Conservation (phyloP, 1,140 invertebrate species). For the Riptortus pedestris region DNA sequence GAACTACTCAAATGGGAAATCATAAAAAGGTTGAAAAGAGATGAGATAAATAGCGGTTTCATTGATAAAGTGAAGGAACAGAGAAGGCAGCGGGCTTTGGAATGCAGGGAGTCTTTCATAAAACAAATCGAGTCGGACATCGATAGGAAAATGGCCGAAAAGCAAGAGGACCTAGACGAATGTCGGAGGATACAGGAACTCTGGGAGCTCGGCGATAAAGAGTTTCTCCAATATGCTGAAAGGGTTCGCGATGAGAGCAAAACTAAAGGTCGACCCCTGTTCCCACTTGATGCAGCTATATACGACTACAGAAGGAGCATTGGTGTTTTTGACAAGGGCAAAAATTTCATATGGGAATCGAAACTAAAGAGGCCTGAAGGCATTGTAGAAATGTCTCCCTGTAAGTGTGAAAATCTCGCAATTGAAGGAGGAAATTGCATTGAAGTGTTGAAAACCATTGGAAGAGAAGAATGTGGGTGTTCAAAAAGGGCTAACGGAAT, state of each 20-base stretch:
- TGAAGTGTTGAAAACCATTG: too few relatives aligned
- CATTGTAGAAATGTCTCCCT: too few relatives aligned
- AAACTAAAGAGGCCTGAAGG: too few relatives aligned
- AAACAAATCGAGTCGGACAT: constrained; percentile 5
- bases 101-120: background rate
- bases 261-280: constrained; percentile 23
- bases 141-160: constrained; percentile 21
- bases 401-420: too few relatives aligned
- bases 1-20: background rate
- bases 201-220: constrained; percentile 28
- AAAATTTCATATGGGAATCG: too few relatives aligned
- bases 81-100: background rate
- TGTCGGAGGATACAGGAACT: constrained; percentile 22
- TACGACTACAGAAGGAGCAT: too few relatives aligned
- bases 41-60: background rate
- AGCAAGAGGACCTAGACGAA: constrained; percentile 25
- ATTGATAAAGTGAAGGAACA: background rate
- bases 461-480: too few relatives aligned
- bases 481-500: too few relatives aligned
- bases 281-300: constrained; percentile 17
- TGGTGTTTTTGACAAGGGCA: too few relatives aligned
- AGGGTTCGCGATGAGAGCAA: constrained; percentile 26
- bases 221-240: constrained; percentile 26
- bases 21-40: background rate
- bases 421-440: too few relatives aligned